Conservation (phyloP, 2,888 invertebrate genomes). For the Cheilosia urbana region DNA sequence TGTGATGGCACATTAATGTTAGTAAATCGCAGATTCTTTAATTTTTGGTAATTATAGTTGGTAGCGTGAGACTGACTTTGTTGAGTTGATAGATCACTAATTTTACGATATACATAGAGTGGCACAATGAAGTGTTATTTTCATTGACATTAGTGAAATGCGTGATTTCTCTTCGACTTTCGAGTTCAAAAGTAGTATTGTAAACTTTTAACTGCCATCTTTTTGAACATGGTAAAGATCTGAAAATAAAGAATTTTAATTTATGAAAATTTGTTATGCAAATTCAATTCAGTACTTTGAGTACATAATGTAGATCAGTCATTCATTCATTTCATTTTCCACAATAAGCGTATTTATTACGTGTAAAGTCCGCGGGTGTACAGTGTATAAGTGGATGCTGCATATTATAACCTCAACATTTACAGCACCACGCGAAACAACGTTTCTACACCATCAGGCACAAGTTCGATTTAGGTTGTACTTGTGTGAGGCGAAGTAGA, state of each 20-base stretch:
- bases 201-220: conserved; percentile 40
- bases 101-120: conserved; percentile 25
- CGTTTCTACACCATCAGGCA: too few species aligned
- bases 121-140: conserved; percentile 25
- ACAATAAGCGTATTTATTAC: too few species aligned
- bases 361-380: too few species aligned
- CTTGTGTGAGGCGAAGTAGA: too few species aligned
- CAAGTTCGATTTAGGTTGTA: too few species aligned
- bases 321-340: too few species aligned
- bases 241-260: conserved; percentile 23
- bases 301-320: not conserved
- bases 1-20: conserved; percentile 71
- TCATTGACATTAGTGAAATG: conserved; percentile 42
- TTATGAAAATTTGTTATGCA: not conserved
- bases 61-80: conserved; percentile 54
- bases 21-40: conserved; percentile 52
- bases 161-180: conserved; percentile 4
- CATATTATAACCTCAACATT: too few species aligned
- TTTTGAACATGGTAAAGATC: conserved; percentile 36
- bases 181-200: conserved; percentile 31
- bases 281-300: not conserved
- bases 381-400: too few species aligned
- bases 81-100: conserved; percentile 21
- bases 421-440: too few species aligned
- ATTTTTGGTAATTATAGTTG: conserved; percentile 61